phyloP scores from a whole-genome alignment of 2,113 vertebrate species.

The Centropus unirufus region DNA sequence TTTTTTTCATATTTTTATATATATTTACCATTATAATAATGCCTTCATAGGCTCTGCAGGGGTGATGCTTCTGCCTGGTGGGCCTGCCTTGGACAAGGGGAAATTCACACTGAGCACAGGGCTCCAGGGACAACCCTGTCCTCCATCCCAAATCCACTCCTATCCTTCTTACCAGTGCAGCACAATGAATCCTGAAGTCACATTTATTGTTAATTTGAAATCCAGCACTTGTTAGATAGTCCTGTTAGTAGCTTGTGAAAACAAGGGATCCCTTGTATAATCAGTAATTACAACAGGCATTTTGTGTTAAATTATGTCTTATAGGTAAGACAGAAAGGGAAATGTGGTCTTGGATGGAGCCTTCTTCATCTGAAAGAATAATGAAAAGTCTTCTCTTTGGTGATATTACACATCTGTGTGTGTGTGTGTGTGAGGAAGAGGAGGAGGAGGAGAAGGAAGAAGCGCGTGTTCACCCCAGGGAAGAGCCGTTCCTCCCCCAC shows the following conservation, averaged over 20 bases:
- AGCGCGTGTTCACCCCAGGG: not conserved
- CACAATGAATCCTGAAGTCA: conserved; percentile 56
- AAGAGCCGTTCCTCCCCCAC: not conserved
- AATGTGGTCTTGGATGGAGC: not conserved
- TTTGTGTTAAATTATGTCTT: conserved; percentile 69
- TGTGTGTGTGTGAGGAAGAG: not conserved
- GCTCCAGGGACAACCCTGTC: rapidly evolving
- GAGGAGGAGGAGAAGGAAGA: not conserved
- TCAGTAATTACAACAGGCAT: conserved; percentile 60
- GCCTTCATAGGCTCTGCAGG: not conserved
- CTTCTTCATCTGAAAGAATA: not conserved
- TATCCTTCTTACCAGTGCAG: conserved; percentile 31
- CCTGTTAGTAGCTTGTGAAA: conserved; percentile 73
- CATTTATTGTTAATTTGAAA: conserved; percentile 74
- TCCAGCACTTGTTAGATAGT: conserved; percentile 69
- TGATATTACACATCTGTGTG: not conserved
- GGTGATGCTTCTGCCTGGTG: not conserved
- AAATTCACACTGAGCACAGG: rapidly evolving
- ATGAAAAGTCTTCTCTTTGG: not conserved
- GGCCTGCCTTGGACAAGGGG: too few species aligned
- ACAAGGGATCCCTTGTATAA: conserved; percentile 42
- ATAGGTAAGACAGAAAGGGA: conserved; percentile 56
- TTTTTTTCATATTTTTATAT: not conserved
- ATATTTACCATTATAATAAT: not conserved
- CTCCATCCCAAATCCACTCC: not conserved